A percentile compares a stretch with the other conserved stretches of the same genome.
Conservation (phyloP, 2,797 vertebrate species). For the Uromys caudimaculatus region DNA sequence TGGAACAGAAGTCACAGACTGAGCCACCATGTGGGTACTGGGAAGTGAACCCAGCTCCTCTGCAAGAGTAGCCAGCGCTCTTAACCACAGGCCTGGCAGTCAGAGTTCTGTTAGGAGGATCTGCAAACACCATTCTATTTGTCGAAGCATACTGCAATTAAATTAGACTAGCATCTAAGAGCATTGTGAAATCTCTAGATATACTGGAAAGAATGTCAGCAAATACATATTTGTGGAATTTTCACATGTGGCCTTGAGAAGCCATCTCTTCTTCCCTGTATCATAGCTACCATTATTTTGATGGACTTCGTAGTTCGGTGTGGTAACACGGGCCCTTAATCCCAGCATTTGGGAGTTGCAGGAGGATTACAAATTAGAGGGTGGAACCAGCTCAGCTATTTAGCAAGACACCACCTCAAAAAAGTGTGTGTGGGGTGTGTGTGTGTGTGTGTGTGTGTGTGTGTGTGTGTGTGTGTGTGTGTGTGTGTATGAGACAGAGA, state of each 20-base stretch:
- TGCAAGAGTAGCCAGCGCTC: neutral
- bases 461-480: neutral
- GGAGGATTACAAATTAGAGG: neutral
- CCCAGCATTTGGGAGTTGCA: neutral
- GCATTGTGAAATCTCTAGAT: neutral
- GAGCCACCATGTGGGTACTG: neutral
- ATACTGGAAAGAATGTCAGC: neutral
- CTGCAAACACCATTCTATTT: neutral
- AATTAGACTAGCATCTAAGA: neutral
- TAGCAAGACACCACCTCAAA: neutral
- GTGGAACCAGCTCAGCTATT: rapidly evolving
- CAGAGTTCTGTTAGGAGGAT: neutral
- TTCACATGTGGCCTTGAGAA: neutral
- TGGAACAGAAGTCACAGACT: neutral
- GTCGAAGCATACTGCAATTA: neutral
- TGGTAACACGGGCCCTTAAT: neutral
- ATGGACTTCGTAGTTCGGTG: neutral
- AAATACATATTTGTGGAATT: neutral
- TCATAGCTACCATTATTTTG: neutral
- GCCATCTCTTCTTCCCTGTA: neutral
- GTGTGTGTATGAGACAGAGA: neutral
- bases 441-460: neutral
- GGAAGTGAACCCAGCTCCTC: neutral
- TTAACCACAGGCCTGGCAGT: neutral
- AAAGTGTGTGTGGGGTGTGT: no score